A percentile compares a stretch with the other conserved stretches of the same genome.
These are phyloP conservation scores for Ia io DNA, from an alignment of 2,113 vertebrate genomes.

Conservation along the genomic window DNA sequence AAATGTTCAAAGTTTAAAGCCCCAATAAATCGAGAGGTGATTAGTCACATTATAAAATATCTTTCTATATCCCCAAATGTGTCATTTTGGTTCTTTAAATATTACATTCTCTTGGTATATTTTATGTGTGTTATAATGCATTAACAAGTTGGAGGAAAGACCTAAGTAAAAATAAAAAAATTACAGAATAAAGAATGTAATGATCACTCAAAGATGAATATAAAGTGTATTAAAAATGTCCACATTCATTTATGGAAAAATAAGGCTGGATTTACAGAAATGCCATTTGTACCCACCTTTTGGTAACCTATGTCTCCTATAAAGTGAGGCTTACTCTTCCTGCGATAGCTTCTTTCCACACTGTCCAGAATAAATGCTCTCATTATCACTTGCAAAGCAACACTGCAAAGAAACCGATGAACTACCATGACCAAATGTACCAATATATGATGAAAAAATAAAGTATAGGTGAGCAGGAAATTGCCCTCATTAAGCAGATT, in stretches of 20 bases:
- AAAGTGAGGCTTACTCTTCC: not conserved
- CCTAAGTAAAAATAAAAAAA: slow-evolving; percentile 23
- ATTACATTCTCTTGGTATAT: not conserved
- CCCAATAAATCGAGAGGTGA: not conserved
- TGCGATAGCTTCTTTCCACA: slow-evolving; percentile 18
- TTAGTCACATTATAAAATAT: not conserved
- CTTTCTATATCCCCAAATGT: not conserved
- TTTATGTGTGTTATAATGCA: not conserved
- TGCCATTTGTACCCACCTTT: not conserved
- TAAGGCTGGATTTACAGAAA: slow-evolving; percentile 8
- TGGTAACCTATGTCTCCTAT: not conserved
- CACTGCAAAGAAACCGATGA: slow-evolving; percentile 18
- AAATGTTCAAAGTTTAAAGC: slow-evolving; percentile 41
- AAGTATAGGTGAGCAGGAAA: slow-evolving; percentile 37
- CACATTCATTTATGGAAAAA: slow-evolving; percentile 1
- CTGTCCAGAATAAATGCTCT: slow-evolving; percentile 11
- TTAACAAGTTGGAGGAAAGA: not conserved
- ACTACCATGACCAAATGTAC: not conserved
- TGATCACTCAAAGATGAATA: not conserved
- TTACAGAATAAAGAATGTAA: not conserved
- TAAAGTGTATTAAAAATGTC: not conserved
- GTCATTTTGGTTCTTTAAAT: slow-evolving; percentile 23
- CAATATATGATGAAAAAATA: slow-evolving; percentile 59
- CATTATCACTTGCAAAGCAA: slow-evolving; percentile 37
- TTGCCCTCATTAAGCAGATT: slow-evolving; percentile 36